Evolutionary conservation across 2,888 invertebrate genomes (phyloP).

Genomic region (Diaperis boleti): DNA sequence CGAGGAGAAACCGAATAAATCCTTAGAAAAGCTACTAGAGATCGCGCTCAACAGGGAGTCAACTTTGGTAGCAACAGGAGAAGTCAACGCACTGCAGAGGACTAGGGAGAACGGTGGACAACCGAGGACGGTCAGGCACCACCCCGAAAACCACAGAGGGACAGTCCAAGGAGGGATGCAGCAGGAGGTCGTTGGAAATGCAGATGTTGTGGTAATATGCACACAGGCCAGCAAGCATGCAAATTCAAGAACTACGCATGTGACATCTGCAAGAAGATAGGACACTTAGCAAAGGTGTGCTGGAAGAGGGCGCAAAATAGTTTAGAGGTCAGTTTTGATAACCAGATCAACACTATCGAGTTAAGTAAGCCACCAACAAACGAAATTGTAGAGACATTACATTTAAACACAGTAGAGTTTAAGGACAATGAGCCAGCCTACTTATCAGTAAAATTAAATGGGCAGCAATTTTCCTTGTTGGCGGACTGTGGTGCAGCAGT

Average conservation of each 20-base stretch:
- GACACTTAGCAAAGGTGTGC: conserved; percentile 26
- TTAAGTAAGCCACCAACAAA: background rate
- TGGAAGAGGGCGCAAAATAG: background rate
- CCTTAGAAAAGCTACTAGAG: conserved; percentile 6
- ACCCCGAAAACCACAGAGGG: too few relatives aligned
- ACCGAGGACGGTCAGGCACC: background rate
- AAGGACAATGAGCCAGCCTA: background rate
- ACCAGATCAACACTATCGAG: background rate
- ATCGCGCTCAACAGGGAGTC: conserved; percentile 5
- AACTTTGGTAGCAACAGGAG: background rate
- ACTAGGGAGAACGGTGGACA: background rate
- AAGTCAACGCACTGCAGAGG: background rate
- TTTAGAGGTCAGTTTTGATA: background rate
- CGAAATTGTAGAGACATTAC: background rate
- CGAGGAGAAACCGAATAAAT: conserved; percentile 37
- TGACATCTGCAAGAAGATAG: conserved; percentile 29
- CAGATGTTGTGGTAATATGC: conserved; percentile 13
- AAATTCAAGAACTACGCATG: conserved; percentile 24
- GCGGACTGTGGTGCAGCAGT: background rate
- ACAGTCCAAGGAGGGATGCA: too few relatives aligned
- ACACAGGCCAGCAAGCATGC: conserved; percentile 11
- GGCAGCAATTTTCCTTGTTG: background rate
- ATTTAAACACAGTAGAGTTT: background rate
- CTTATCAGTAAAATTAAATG: background rate
- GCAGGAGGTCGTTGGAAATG: background rate